A percentile compares a stretch with the other conserved stretches of the same genome.
Evolutionary conservation across 64 coral and sea anemone genomes (phyloP).

Genomic region (Exaiptasia diaphana): DNA sequence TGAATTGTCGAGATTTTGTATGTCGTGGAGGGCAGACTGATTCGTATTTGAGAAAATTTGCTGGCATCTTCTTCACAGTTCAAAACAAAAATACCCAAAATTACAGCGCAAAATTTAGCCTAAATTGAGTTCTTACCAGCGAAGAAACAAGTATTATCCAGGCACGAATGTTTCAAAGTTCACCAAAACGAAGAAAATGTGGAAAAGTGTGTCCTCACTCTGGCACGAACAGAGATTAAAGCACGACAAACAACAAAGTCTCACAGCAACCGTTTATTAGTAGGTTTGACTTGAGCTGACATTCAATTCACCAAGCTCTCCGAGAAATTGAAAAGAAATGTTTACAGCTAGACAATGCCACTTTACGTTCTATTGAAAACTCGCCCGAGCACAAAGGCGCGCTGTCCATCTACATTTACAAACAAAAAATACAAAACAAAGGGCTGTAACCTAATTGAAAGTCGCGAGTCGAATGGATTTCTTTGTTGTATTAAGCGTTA

Average conservation of each 20-base stretch:
- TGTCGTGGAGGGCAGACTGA: too few species aligned
- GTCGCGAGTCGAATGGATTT: neutral
- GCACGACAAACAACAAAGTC: neutral
- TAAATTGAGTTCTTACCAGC: too few species aligned
- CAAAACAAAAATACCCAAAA: too few species aligned
- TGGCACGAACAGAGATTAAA: neutral
- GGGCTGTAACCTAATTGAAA: conserved; percentile 24
- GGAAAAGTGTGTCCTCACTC: neutral
- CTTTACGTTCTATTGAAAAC: conserved; percentile 19
- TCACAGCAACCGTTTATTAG: conserved; percentile 4
- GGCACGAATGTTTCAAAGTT: too few species aligned
- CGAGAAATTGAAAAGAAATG: conserved; percentile 24
- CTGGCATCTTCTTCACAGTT: too few species aligned
- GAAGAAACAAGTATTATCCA: too few species aligned
- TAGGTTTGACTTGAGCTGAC: conserved; percentile 10
- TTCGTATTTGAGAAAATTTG: too few species aligned
- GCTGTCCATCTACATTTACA: conserved; percentile 20
- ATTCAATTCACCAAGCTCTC: conserved; percentile 3
- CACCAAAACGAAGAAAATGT: too few species aligned
- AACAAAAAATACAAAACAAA: conserved; percentile 3
- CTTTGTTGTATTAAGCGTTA: conserved; percentile 10
- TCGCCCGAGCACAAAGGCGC: neutral
- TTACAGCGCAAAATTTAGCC: too few species aligned
- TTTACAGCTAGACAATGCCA: conserved; percentile 41
- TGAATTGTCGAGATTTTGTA: too few species aligned